Percentiles rank a stretch among this genome's conserved stretches.
Conservation (phyloP, 2,113 vertebrate genomes). For the Crypturellus undulatus region DNA sequence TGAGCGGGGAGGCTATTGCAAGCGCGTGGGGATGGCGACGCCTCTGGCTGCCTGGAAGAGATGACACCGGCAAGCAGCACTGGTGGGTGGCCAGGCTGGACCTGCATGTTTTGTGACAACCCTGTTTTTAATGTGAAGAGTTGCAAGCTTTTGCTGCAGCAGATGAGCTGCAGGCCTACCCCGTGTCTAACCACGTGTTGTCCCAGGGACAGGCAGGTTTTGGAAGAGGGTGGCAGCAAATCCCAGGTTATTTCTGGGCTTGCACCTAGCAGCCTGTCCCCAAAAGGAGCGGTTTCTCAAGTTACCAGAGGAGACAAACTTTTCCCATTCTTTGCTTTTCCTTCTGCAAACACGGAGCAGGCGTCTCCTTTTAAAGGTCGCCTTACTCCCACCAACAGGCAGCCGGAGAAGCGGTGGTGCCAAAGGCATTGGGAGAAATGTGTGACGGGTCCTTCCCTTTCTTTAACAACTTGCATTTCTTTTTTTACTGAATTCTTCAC, state of each 20-base stretch:
- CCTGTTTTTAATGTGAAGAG: neutral
- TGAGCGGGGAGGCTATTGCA: neutral
- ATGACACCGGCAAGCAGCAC: neutral
- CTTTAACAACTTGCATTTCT: neutral
- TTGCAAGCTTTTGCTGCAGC: neutral
- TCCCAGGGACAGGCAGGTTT: neutral
- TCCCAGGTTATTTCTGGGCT: neutral
- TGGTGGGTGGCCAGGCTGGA: neutral
- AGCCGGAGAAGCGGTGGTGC: accelerated
- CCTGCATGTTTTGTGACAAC: accelerated
- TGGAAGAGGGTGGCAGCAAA: neutral
- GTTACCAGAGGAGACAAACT: neutral
- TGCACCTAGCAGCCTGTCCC: neutral
- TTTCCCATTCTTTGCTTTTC: neutral
- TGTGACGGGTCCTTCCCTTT: neutral
- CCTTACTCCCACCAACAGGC: neutral
- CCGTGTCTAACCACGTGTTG: neutral
- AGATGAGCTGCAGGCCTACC: accelerated
- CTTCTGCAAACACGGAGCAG: neutral
- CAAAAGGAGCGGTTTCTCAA: neutral
- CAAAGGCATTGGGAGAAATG: neutral
- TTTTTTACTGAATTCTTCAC: neutral
- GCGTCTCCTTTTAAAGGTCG: neutral
- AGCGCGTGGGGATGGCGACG: neutral
- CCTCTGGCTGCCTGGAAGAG: neutral